A percentile compares a stretch with the other conserved stretches of the same genome.
These are phyloP conservation scores for Pithys albifrons DNA, from an alignment of 2,113 vertebrate species.

Conservation along the genomic window DNA sequence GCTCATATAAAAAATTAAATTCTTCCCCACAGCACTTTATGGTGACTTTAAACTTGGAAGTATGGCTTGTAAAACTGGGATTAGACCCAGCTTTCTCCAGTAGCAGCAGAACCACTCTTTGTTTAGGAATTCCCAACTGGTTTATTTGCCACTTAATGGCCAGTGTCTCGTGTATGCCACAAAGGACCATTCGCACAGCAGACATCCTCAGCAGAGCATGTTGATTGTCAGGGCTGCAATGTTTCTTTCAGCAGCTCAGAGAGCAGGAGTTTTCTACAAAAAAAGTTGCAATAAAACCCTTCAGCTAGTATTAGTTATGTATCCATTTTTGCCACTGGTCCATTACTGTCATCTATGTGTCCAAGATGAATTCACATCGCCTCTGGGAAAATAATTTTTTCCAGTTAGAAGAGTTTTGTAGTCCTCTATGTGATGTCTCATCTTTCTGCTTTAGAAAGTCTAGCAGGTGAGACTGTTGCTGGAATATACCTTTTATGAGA, in stretches of 20 bases:
- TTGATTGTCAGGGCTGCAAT: neutral
- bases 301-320: neutral
- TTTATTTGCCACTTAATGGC: neutral
- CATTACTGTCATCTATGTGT: neutral
- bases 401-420: neutral
- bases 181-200: neutral
- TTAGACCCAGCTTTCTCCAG: neutral
- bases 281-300: no score
- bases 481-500: neutral
- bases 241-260: neutral
- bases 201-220: neutral
- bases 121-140: neutral
- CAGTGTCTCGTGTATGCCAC: neutral
- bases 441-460: neutral
- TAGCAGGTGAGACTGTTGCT: neutral
- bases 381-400: neutral
- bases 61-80: neutral
- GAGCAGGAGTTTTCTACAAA: no score
- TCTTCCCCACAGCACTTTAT: neutral
- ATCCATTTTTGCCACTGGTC: neutral
- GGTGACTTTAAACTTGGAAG: neutral
- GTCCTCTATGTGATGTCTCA: fast-evolving
- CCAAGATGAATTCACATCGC: neutral
- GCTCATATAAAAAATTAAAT: neutral
- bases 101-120: neutral